These are phyloP conservation scores for Festucalex cinctus DNA, from an alignment of 2,113 vertebrate species.

Conservation along the genomic window DNA sequence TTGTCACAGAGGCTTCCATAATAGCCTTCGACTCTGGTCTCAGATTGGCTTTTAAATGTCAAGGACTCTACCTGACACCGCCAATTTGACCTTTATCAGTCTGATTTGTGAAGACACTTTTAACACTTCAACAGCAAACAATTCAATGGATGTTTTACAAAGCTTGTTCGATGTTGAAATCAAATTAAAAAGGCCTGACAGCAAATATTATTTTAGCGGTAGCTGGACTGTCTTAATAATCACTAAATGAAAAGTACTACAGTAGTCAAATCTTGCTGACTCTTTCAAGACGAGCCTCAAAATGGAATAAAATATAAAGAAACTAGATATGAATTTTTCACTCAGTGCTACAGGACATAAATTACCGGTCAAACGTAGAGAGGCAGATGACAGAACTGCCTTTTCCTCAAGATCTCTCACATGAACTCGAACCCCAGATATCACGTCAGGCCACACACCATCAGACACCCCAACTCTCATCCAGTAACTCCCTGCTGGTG, in stretches of 20 bases:
- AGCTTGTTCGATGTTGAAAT: constrained; percentile 48
- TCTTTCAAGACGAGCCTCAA: constrained; percentile 38
- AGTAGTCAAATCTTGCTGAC: constrained; percentile 48
- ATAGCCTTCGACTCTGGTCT: constrained; percentile 55
- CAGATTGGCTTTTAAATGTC: constrained; percentile 73
- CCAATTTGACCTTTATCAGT: constrained; percentile 67
- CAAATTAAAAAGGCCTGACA: constrained; percentile 34
- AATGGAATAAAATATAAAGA: constrained; percentile 32
- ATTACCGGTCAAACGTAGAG: constrained; percentile 79
- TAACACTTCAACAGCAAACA: constrained; percentile 30
- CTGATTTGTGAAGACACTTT: constrained; percentile 50
- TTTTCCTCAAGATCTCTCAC: constrained; percentile 79
- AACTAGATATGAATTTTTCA: neutral
- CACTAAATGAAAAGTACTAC: constrained; percentile 47
- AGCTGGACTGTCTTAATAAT: constrained; percentile 61
- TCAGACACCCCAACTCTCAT: constrained; percentile 82
- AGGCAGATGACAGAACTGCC: constrained; percentile 78
- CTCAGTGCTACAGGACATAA: neutral
- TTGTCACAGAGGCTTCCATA: constrained; percentile 56
- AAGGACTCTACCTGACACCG: constrained; percentile 70
- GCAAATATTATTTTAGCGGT: constrained; percentile 48
- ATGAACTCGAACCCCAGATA: constrained; percentile 78
- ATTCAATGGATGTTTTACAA: constrained; percentile 31
- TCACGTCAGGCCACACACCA: constrained; percentile 82
- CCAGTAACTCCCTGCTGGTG: constrained; percentile 77